Percentiles rank a stretch among this genome's conserved stretches.
Evolutionary conservation across 2,888 invertebrate genomes (phyloP).

Genomic region (Calameuta pallipes): DNA sequence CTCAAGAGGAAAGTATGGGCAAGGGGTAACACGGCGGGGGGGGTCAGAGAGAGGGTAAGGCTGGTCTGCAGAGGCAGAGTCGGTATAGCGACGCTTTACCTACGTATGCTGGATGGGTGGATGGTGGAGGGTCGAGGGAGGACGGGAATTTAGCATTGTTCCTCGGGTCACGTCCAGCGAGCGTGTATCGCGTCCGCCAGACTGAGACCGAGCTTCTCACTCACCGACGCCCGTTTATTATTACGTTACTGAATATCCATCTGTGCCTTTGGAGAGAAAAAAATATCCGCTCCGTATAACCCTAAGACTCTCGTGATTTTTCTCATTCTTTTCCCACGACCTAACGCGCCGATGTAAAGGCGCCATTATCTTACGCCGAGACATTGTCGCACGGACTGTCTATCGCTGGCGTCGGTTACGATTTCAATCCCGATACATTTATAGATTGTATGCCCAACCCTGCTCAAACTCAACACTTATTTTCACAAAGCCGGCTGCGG

Average conservation of each 20-base stretch:
- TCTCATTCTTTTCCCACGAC: neutral
- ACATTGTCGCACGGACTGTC: neutral
- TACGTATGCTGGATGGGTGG: neutral
- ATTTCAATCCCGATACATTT: neutral
- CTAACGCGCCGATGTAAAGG: neutral
- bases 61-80: neutral
- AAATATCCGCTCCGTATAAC: neutral
- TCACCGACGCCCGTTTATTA: conserved; percentile 5
- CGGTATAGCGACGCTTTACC: neutral
- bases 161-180: conserved; percentile 20
- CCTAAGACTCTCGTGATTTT: neutral
- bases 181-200: conserved; percentile 13
- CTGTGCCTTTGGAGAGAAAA: neutral
- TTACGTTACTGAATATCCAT: conserved; percentile 6
- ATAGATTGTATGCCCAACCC: neutral
- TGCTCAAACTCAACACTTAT: neutral
- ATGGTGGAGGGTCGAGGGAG: neutral
- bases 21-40: neutral
- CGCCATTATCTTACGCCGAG: neutral
- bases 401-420: neutral
- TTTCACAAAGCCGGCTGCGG: neutral
- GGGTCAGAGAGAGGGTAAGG: neutral
- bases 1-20: neutral
- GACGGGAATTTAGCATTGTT: conserved; percentile 9
- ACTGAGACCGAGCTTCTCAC: conserved; percentile 13